Conservation (phyloP, 2,113 vertebrate genomes). For the Anseranas semipalmata region DNA sequence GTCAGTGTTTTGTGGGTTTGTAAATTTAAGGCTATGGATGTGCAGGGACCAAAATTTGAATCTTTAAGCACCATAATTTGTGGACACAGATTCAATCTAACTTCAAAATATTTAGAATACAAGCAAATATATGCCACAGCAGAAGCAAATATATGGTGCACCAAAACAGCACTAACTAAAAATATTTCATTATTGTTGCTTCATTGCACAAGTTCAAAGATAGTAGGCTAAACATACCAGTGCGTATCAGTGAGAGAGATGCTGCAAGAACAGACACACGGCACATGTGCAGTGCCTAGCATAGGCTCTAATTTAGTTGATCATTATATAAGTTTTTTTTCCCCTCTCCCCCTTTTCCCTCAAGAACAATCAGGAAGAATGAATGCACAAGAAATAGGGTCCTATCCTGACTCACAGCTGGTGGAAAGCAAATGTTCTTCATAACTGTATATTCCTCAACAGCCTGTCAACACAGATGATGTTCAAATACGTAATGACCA, state of each 20-base stretch:
- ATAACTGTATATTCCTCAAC: not conserved
- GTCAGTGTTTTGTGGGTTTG: slow-evolving; percentile 54
- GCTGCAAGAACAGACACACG: not conserved
- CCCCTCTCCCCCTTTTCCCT: not conserved
- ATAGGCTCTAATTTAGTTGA: not conserved
- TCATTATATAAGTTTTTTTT: not conserved
- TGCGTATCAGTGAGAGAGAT: not conserved
- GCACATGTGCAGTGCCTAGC: not conserved
- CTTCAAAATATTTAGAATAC: slow-evolving; percentile 19
- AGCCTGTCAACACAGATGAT: not conserved
- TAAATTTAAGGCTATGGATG: slow-evolving; percentile 63
- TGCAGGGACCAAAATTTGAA: slow-evolving; percentile 21
- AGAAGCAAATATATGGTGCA: not conserved
- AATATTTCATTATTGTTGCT: not conserved
- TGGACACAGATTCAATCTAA: slow-evolving; percentile 49
- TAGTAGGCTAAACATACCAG: not conserved
- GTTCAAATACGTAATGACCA: not conserved
- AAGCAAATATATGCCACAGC: slow-evolving; percentile 17
- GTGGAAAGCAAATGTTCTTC: not conserved
- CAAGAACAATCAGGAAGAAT: not conserved
- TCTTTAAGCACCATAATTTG: slow-evolving; percentile 51
- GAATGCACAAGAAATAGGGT: not conserved
- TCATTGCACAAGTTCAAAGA: not conserved
- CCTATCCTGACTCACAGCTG: not conserved
- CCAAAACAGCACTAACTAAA: not conserved